Base-by-base conservation (phyloP, 37 sponge, comb jelly and placozoan species). In the Axinella damicornis region DNA sequence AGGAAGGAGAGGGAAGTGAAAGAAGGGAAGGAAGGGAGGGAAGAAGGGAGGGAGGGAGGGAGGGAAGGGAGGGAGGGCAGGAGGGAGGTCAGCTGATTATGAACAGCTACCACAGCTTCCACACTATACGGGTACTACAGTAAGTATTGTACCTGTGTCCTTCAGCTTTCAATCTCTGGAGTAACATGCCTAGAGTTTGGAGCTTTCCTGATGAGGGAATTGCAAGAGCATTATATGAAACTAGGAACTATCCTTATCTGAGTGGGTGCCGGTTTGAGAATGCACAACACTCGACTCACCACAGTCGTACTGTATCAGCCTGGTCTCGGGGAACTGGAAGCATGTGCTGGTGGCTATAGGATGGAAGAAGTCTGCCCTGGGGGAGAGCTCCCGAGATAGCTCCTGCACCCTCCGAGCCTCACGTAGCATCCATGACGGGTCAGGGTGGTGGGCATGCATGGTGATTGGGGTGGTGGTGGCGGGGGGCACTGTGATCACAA, bases 251-350 rank as follows among this genome's bases (percentile, higher is more conserved):
- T n/a, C n/a, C n/a, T n/a, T n/a, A n/a, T n/a, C n/a, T n/a, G n/a
- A n/a, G n/a, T 57, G 20, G 17, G 20, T 17, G 19, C 20, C 20
- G 20, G 19, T 21, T 57, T 21, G 19, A 57, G 17, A 20, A 67
- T 67, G 21, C 35, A 32, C 14, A 22, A 12, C 19, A 17, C 18
- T 13, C 5, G 30, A 78, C 90, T 67, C 65, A 88, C 99, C 99
- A 95, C 99, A 99, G 79, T 99, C 99, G 57, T 97, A 99, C 76
- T 99, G 99, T 24, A 99, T 95, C n/a, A 99, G 80, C 58, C 99
- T 91, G 19, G 88, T 90, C 55, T 91, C 92, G 9, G 96, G 99
- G 74, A 96, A 96, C 54, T 91, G 92, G 60, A 95, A 83, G 39
- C 56, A 86, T 25, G 19, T 58, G 0, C 63, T 52, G 17, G 90